These are phyloP conservation scores for Aleiodes leptofemur DNA, from an alignment of 2,888 invertebrate genomes.

Conservation along the genomic window DNA sequence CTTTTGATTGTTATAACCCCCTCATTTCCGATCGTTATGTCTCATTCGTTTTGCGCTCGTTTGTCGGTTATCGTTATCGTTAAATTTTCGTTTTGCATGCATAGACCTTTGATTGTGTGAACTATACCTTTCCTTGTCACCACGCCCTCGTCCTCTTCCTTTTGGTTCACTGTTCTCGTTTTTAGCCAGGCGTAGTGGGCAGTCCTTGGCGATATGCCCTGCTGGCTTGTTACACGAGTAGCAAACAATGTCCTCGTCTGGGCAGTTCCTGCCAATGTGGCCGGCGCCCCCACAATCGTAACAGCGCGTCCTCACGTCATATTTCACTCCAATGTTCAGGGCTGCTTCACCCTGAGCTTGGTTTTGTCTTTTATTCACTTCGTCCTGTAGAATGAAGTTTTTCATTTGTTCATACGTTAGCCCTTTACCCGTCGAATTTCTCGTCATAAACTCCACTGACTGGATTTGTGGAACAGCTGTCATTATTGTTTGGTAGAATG, in stretches of 20 bases:
- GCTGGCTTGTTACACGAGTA: slow-evolving; percentile 38
- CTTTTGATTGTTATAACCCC: not conserved
- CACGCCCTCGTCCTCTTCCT: not conserved
- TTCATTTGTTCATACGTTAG: slow-evolving; percentile 51
- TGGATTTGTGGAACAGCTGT: too few species aligned
- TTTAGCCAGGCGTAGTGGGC: not conserved
- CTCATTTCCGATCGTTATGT: not conserved
- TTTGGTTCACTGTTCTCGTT: too few species aligned
- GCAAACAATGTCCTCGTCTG: slow-evolving; percentile 17
- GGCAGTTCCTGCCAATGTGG: slow-evolving; percentile 39
- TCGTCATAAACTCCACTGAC: slow-evolving; percentile 47
- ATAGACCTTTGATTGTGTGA: not conserved
- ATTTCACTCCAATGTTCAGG: too few species aligned
- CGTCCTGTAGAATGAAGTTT: slow-evolving; percentile 48
- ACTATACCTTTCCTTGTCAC: not conserved
- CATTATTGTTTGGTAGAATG: too few species aligned
- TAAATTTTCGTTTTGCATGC: not conserved
- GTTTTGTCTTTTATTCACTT: slow-evolving; percentile 45
- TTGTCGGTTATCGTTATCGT: not conserved
- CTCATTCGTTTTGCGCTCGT: not conserved
- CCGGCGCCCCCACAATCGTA: not conserved
- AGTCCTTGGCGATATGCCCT: not conserved
- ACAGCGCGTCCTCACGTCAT: not conserved
- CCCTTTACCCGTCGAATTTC: slow-evolving; percentile 48
- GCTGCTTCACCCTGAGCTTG: not conserved